These are phyloP conservation scores for Orgyia antiqua DNA, from an alignment of 2,888 invertebrate species.

Conservation along the genomic window DNA sequence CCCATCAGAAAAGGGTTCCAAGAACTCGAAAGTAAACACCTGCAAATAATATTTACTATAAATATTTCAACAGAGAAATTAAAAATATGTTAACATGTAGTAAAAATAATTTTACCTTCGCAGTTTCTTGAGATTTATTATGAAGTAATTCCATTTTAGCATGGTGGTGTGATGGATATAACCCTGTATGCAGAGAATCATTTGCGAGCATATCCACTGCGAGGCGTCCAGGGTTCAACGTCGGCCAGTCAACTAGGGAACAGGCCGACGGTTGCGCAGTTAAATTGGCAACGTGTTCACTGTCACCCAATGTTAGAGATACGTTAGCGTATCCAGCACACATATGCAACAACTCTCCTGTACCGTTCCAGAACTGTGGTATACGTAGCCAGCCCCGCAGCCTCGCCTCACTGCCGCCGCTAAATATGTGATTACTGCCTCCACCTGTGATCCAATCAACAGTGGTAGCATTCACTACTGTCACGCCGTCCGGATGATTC, in stretches of 20 bases:
- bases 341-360: conserved; percentile 83
- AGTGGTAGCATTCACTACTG: conserved; percentile 90
- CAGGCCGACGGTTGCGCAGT: conserved; percentile 85
- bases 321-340: conserved; percentile 89
- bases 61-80: too few relatives aligned
- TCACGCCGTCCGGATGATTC: conserved; percentile 92
- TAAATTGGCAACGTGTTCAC: conserved; percentile 79
- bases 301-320: conserved; percentile 77
- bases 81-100: too few relatives aligned
- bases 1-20: conserved; percentile 92
- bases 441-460: conserved; percentile 87
- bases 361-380: conserved; percentile 83
- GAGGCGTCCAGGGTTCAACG: conserved; percentile 80
- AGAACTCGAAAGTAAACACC: conserved; percentile 91
- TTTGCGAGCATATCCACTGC: conserved; percentile 83
- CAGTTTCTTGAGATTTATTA: conserved; percentile 83
- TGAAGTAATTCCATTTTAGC: conserved; percentile 91
- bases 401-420: conserved; percentile 85
- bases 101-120: too few relatives aligned
- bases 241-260: conserved; percentile 82
- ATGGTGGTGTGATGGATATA: conserved; percentile 82
- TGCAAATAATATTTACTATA: conserved; percentile 28
- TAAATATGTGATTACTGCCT: conserved; percentile 82
- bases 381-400: conserved; percentile 90
- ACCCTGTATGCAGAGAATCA: conserved; percentile 74